These are phyloP conservation scores for Abscondita cerata DNA, from an alignment of 2,888 invertebrate species.

Conservation along the genomic window DNA sequence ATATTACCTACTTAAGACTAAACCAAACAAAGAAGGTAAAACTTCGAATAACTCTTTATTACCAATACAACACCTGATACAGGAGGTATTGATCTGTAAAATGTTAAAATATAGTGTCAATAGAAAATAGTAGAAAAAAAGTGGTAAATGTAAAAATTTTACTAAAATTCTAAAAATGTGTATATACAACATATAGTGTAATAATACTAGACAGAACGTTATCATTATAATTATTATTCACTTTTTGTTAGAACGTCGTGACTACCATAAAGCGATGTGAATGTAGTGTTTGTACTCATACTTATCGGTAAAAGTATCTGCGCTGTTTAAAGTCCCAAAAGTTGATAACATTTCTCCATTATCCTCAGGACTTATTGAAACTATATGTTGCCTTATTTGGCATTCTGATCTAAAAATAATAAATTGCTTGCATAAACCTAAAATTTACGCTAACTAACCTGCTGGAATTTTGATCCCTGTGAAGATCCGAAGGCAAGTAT, in stretches of 20 bases:
- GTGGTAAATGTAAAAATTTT: constrained; percentile 1
- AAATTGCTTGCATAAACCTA: neutral
- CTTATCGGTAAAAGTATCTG: constrained; percentile 60
- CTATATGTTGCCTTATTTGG: constrained; percentile 54
- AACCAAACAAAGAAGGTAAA: no score
- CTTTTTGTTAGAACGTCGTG: constrained; percentile 54
- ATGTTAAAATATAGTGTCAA: neutral
- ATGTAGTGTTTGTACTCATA: constrained; percentile 63
- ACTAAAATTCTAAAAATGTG: neutral
- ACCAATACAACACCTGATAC: no score
- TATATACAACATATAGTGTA: constrained; percentile 2
- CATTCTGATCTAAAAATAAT: constrained; percentile 45
- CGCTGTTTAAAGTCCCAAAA: constrained; percentile 59
- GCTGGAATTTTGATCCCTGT: constrained; percentile 52
- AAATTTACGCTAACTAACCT: constrained; percentile 34
- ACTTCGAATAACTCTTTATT: no score
- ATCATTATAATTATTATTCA: no score
- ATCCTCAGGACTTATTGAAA: constrained; percentile 55
- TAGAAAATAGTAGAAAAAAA: constrained; percentile 14
- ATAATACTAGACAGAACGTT: no score
- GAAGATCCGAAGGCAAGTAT: constrained; percentile 47
- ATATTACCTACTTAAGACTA: no score
- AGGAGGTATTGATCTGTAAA: no score
- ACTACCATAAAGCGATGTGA: constrained; percentile 64
- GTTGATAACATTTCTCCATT: constrained; percentile 58